Evolutionary conservation across 2,797 vertebrate genomes (phyloP).

Genomic region (Syngnathus rostellatus): DNA sequence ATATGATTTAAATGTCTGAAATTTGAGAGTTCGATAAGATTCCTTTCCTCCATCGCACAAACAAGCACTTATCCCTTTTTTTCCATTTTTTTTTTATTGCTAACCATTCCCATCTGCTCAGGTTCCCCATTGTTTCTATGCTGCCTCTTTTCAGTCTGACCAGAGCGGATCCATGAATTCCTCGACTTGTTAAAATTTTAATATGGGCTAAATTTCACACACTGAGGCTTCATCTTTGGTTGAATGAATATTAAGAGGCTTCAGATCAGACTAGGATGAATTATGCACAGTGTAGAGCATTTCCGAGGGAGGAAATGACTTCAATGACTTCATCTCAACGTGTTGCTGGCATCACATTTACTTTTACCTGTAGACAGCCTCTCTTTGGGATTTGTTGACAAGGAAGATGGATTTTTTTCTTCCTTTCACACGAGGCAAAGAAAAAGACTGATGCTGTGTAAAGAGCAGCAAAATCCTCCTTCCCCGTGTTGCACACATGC

Average conservation of each 20-base stretch:
- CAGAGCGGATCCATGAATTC: conserved; percentile 52
- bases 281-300: conserved; percentile 46
- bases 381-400: conserved; percentile 23
- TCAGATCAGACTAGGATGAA: conserved; percentile 62
- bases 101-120: conserved; percentile 25
- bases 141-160: conserved; percentile 45
- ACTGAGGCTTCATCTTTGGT: conserved; percentile 51
- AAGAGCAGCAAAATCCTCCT: conserved; percentile 22
- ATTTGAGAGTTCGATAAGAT: conserved; percentile 44
- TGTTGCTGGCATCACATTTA: conserved; percentile 40
- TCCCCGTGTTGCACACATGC: conserved; percentile 10
- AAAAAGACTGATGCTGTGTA: conserved; percentile 19
- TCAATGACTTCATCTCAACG: conserved; percentile 49
- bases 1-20: conserved; percentile 29
- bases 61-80: conserved; percentile 1
- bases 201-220: conserved; percentile 65
- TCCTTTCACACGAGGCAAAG: conserved; percentile 9
- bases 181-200: conserved; percentile 64
- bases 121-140: conserved; percentile 28
- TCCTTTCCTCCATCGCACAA: conserved; percentile 23
- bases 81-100: conserved; percentile 3
- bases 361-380: conserved; percentile 19
- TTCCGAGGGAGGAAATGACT: conserved; percentile 37
- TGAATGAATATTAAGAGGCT: conserved; percentile 57
- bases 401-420: conserved; percentile 24